These are phyloP conservation scores for Cololabis saira DNA, from an alignment of 2,113 vertebrate genomes.

Conservation along the genomic window DNA sequence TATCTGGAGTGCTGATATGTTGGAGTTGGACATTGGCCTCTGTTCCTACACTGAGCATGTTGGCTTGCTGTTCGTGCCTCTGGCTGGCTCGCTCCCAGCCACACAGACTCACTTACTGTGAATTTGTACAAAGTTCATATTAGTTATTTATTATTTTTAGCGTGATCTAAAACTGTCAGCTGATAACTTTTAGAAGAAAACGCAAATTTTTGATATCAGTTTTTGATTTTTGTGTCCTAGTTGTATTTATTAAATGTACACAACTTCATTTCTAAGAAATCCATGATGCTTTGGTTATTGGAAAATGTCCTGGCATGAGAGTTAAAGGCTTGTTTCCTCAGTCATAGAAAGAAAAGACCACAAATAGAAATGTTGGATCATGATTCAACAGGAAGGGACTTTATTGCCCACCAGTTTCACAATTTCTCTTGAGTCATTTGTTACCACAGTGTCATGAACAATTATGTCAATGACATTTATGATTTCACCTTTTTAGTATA, in stretches of 20 bases:
- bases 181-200: conserved; percentile 4
- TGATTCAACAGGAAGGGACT: conserved; percentile 15
- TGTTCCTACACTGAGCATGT: conserved; percentile 40
- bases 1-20: conserved; percentile 62
- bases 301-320: no score
- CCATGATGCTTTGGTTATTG: no score
- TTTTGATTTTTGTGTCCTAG: background rate
- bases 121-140: conserved; percentile 61
- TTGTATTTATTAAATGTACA: no score
- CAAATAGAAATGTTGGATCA: background rate
- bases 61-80: conserved; percentile 26
- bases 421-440: conserved; percentile 22
- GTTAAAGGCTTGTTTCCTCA: background rate
- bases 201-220: background rate
- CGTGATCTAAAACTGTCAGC: background rate
- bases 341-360: no score
- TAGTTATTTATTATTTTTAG: background rate
- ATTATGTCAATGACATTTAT: conserved; percentile 3
- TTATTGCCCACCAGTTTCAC: conserved; percentile 1
- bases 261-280: no score
- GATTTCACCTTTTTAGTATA: background rate
- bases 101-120: conserved; percentile 24
- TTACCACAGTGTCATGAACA: background rate
- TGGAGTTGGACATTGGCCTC: conserved; percentile 77
- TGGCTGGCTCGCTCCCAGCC: conserved; percentile 35